phyloP scores from a whole-genome alignment of 2,113 vertebrate species.

The Stercorarius parasiticus region DNA sequence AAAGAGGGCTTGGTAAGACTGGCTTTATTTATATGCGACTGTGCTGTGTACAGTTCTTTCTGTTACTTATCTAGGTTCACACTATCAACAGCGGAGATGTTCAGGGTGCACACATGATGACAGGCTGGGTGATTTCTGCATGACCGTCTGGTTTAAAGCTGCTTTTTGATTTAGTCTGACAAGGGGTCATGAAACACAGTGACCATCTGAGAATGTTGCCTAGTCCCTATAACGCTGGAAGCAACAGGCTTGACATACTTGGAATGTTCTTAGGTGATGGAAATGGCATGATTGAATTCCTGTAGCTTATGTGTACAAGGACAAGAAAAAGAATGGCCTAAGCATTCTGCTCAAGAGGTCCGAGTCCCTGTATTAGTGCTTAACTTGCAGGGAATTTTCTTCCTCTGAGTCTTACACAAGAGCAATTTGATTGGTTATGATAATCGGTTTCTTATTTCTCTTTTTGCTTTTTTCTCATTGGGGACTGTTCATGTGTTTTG shows the following conservation, averaged over 20 bases:
- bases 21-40: background rate
- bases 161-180: background rate
- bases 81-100: background rate
- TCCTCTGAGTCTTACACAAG: background rate
- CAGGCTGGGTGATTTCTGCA: background rate
- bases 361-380: background rate
- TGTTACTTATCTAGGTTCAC: background rate
- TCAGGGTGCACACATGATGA: background rate
- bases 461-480: background rate
- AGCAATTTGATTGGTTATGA: background rate
- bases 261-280: background rate
- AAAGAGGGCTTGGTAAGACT: background rate
- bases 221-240: background rate
- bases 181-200: background rate
- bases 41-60: background rate
- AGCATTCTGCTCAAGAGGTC: background rate
- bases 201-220: background rate
- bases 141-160: background rate
- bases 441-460: background rate
- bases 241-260: background rate
- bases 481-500: background rate
- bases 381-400: background rate
- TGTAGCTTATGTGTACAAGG: background rate
- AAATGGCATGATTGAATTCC: background rate
- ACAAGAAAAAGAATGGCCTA: background rate